phyloP scores from a whole-genome alignment of 2,797 vertebrate genomes.

The Oryzias dopingdopingensis region DNA sequence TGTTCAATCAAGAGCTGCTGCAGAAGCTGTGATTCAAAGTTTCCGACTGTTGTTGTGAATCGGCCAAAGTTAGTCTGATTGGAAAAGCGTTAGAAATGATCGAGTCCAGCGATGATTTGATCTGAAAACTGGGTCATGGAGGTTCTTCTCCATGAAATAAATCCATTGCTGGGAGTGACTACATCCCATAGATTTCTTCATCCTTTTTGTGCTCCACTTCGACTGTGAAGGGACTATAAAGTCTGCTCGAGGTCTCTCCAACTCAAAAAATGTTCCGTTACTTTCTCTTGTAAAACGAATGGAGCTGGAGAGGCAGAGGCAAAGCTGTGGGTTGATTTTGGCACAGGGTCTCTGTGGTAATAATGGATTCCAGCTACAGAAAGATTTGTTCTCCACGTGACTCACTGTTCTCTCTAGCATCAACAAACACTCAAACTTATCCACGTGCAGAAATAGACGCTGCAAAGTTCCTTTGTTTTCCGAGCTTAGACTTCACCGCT shows the following conservation, averaged over 20 bases:
- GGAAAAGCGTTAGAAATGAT: constrained; percentile 36
- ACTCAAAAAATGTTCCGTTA: constrained; percentile 59
- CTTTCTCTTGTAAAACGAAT: constrained; percentile 66
- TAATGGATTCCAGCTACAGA: constrained; percentile 73
- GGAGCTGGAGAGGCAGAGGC: constrained; percentile 44
- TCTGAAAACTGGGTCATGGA: constrained; percentile 14
- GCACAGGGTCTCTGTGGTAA: constrained; percentile 59
- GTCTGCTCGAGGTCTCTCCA: constrained; percentile 55
- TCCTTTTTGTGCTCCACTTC: constrained; percentile 37
- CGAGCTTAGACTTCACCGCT: constrained; percentile 28
- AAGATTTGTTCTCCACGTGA: constrained; percentile 74
- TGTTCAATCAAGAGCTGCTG: constrained; percentile 39
- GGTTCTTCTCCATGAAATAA: constrained; percentile 37
- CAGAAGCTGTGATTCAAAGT: constrained; percentile 47
- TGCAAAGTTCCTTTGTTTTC: constrained; percentile 53
- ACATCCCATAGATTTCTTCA: constrained; percentile 53
- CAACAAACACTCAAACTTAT: constrained; percentile 59
- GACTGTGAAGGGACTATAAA: constrained; percentile 58
- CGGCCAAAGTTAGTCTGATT: constrained; percentile 37
- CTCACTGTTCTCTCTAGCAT: constrained; percentile 60
- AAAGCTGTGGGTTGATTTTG: constrained; percentile 68
- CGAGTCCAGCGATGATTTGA: constrained; percentile 35
- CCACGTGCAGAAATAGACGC: constrained; percentile 50
- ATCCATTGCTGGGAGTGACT: constrained; percentile 46
- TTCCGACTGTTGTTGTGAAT: constrained; percentile 38